Conservation (phyloP, 2,113 vertebrate genomes). For the Neolamprologus longior region DNA sequence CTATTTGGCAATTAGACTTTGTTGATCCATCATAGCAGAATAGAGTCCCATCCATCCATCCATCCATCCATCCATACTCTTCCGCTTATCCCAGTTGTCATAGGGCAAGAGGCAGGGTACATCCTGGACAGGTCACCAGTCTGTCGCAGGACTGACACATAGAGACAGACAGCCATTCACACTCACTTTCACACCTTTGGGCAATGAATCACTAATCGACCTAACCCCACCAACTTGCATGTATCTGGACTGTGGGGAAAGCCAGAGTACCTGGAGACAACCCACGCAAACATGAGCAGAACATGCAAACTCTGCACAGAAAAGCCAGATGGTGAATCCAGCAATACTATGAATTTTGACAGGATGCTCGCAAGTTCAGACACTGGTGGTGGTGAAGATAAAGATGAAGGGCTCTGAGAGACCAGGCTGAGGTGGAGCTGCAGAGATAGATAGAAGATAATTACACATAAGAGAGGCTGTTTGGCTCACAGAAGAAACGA, state of each 20-base stretch:
- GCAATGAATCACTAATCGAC: neutral
- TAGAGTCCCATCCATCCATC: neutral
- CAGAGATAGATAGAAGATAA: neutral
- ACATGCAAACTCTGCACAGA: accelerated
- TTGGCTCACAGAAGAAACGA: neutral
- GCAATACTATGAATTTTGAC: neutral
- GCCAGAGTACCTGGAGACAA: neutral
- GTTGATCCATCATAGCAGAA: neutral
- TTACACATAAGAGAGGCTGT: neutral
- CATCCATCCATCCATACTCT: neutral
- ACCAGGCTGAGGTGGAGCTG: neutral
- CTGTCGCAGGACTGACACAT: neutral
- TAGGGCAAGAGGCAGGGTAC: neutral
- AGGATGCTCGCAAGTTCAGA: accelerated
- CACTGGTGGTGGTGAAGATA: neutral
- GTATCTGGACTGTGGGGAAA: neutral
- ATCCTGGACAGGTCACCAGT: neutral
- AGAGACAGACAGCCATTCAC: neutral
- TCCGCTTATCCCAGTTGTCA: neutral
- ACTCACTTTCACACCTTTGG: neutral
- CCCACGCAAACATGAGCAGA: neutral
- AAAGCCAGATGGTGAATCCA: neutral
- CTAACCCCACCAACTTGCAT: neutral
- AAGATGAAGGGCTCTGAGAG: neutral
- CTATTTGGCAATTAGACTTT: neutral